Evolutionary conservation across 2,797 vertebrate species (phyloP), one percentile per base, ranked within the genome.

Genomic region (Danionella dracula): DNA sequence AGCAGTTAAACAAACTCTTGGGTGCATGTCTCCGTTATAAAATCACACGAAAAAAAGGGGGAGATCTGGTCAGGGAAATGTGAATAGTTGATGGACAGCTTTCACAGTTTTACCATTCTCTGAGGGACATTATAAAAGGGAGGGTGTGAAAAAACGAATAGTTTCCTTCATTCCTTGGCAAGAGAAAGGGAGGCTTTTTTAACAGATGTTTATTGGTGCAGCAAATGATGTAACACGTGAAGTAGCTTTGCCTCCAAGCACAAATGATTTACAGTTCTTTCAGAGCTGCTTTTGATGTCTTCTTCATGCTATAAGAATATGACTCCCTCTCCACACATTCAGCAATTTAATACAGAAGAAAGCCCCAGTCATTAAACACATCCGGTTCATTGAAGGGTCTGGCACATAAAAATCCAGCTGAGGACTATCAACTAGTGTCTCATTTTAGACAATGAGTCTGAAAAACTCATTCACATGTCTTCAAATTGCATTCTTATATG

Each of bases 171-270:
- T 73, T 66, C 58, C 50, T 20, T 58, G 68, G 73, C 58, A 75
- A 49, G 44, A 60, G 65, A 79, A 61, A 63, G 73, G 67, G 21
- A 75, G 8, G 40, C 65, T 74, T 80, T 81, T 74, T 72, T 72
- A 83, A 83, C 80, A 77, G 79, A 83, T 79, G 78, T 83, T 87
- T 84, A 87, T 81, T 82, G 79, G 79, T 71, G 73, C 78, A 20
- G 59, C 73, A 82, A 81, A 81, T 87, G 85, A 88, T 83, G 84
- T 88, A 87, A 89, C 78, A 72, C 76, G 82, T 78, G 75, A 83
- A 80, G 82, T 76, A 77, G 75, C 63, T 65, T 59, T 46, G 68
- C 58, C 60, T 84, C 81, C 78, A 81, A 84, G 83, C 11, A 63
- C 68, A 75, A 29, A 61, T 80, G 79, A 87, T 88, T 87, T 85